phyloP scores from a whole-genome alignment of 2,888 invertebrate species.

The Acleris sparsana region DNA sequence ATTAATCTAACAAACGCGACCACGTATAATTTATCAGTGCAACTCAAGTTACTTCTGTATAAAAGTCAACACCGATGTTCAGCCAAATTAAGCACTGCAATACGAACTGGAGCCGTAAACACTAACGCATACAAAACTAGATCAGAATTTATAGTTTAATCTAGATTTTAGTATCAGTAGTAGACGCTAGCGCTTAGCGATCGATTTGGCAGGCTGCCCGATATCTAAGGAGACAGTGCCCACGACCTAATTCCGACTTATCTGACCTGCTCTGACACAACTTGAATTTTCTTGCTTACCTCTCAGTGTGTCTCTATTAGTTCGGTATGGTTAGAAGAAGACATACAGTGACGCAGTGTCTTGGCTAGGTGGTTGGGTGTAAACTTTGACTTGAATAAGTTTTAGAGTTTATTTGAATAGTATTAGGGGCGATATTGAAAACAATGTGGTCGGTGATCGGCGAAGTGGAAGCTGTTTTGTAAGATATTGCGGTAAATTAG shows the following conservation, averaged over 20 bases:
- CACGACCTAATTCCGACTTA: slow-evolving; percentile 45
- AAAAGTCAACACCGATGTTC: too few relatives aligned
- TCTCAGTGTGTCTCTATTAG: too few relatives aligned
- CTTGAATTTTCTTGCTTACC: too few relatives aligned
- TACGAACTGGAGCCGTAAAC: too few relatives aligned
- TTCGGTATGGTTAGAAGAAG: too few relatives aligned
- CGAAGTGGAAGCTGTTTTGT: background rate
- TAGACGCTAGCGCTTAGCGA: slow-evolving; percentile 41
- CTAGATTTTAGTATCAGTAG: slow-evolving; percentile 32
- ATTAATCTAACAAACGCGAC: too few relatives aligned
- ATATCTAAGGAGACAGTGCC: slow-evolving; percentile 41
- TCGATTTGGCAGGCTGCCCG: slow-evolving; percentile 63
- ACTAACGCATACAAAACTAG: slow-evolving; percentile 19
- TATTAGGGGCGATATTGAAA: slow-evolving; percentile 15
- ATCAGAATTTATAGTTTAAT: slow-evolving; percentile 32
- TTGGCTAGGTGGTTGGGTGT: slow-evolving; percentile 7
- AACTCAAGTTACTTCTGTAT: too few relatives aligned
- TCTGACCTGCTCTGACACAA: slow-evolving; percentile 21
- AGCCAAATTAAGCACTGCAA: too few relatives aligned
- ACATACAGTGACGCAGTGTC: too few relatives aligned
- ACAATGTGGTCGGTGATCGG: background rate
- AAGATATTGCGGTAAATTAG: background rate
- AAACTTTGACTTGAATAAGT: slow-evolving; percentile 35
- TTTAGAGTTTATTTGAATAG: slow-evolving; percentile 25
- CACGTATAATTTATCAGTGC: too few relatives aligned